Evolutionary conservation across 2,888 invertebrate species (phyloP), one percentile per base, ranked within the genome.

Genomic region (Papilio demoleus): DNA sequence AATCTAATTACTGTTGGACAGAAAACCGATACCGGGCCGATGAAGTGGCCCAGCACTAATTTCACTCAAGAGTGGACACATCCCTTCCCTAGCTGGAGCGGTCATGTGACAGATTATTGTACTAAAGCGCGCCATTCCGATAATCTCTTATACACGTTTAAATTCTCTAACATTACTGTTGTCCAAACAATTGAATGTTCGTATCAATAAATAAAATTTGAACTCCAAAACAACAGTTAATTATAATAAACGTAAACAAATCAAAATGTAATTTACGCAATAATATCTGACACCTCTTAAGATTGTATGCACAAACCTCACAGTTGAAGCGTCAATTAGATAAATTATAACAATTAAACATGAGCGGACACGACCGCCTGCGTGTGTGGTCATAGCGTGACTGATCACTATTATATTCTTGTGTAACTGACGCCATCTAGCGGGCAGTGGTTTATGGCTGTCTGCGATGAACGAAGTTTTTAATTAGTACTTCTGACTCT

Each of bases 301-400:
- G 67, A 56, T 63, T 63, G 45, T 56, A 27, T 40, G 45, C 66
- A 72, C 67, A 73, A 70, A 70, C 65, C 73, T 72, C 70, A 71
- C 72, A 72, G 70, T 75, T 68, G 50, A 65, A 68, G 74, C 70
- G 82, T 82, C 81, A 83, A 85, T 87, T 84, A 83, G 79, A 80
- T 81, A 81, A 81, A 87, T 85, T 80, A 80, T 79, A 81, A 81
- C 81, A 78, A 83, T 87, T 81, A 79, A 72, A 63, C 62, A 22
- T 71, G 75, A 71, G 75, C 77, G 73, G 73, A 80, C 83, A 80
- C 85, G 87, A 86, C 84, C 74, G 72, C 70, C 75, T 73, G 72
- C 79, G 79, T 84, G 90, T 87, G 90, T 85, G 90, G 89, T 81
- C 88, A 71, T 87, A 76, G 87, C 90, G 89, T 88, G 89, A 85